These are phyloP conservation scores for Plagodis dolabraria DNA, from an alignment of 2,888 invertebrate genomes.

Conservation along the genomic window DNA sequence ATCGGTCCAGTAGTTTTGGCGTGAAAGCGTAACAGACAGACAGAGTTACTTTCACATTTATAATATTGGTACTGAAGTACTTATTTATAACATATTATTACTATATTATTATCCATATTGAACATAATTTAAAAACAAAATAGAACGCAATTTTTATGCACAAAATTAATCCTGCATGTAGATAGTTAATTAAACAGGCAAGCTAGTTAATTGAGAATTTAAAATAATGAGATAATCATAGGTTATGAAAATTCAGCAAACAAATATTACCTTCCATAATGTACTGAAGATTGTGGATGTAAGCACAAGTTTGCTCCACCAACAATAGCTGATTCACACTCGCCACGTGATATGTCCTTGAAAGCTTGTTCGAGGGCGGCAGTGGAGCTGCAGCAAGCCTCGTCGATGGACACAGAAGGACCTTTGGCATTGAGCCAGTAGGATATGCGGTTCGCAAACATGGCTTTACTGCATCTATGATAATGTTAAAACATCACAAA, in stretches of 20 bases:
- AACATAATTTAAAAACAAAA: no score
- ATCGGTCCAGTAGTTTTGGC: no score
- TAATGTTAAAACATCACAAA: slow-evolving; percentile 2
- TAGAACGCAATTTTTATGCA: no score
- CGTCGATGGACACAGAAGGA: slow-evolving; percentile 54
- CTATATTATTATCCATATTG: no score
- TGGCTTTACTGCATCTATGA: slow-evolving; percentile 46
- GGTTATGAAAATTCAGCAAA: not conserved
- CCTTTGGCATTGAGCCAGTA: slow-evolving; percentile 59
- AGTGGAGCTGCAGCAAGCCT: slow-evolving; percentile 48
- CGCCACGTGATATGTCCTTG: slow-evolving; percentile 47
- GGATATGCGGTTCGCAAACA: slow-evolving; percentile 61
- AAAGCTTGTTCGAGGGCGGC: slow-evolving; percentile 52
- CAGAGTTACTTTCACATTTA: no score
- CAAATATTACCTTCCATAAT: slow-evolving; percentile 31
- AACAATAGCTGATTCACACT: slow-evolving; percentile 80
- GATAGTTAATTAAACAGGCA: no score
- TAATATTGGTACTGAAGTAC: no score
- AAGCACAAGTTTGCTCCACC: slow-evolving; percentile 67
- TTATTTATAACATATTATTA: no score
- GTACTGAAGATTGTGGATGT: slow-evolving; percentile 64
- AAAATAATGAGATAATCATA: no score
- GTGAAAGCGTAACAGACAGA: no score
- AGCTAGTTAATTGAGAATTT: no score
- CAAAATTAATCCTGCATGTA: no score